phyloP scores from a whole-genome alignment of 2,888 invertebrate species.

The Spialia ferax region DNA sequence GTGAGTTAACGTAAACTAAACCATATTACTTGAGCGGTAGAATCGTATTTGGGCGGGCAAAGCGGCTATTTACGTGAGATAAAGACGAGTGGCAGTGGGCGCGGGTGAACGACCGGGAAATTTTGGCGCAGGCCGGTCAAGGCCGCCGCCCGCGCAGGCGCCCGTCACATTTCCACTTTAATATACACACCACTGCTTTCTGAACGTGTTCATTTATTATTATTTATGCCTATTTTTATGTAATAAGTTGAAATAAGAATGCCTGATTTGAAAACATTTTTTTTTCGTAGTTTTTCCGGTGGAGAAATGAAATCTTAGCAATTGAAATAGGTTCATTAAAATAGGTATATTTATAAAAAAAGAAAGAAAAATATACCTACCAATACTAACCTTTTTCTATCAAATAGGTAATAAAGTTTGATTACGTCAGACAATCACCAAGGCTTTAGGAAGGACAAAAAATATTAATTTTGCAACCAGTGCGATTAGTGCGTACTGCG shows the following conservation, averaged over 20 bases:
- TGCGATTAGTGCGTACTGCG: too few relatives aligned
- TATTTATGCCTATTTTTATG: not conserved
- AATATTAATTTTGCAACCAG: too few relatives aligned
- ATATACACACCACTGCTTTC: not conserved
- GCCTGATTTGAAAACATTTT: too few relatives aligned
- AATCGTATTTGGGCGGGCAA: slow-evolving; percentile 57
- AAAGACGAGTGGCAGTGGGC: slow-evolving; percentile 80
- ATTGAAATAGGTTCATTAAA: too few relatives aligned
- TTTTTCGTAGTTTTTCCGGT: too few relatives aligned
- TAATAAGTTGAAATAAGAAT: not conserved
- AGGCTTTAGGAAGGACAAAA: too few relatives aligned
- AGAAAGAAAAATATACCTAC: too few relatives aligned
- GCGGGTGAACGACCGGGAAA: slow-evolving; percentile 83
- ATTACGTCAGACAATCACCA: too few relatives aligned
- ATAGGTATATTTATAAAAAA: too few relatives aligned
- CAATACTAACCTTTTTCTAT: too few relatives aligned
- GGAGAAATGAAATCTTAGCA: too few relatives aligned
- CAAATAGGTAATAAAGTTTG: too few relatives aligned
- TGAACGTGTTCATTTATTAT: not conserved
- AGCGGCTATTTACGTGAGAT: slow-evolving; percentile 75
- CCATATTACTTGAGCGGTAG: slow-evolving; percentile 49
- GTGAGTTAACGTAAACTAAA: slow-evolving; percentile 46
- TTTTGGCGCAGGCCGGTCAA: slow-evolving; percentile 87
- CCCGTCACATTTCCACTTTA: slow-evolving; percentile 49
- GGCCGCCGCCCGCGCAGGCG: slow-evolving; percentile 76